phyloP scores from a whole-genome alignment of 2,113 vertebrate species.

The Hyperopisus bebe region DNA sequence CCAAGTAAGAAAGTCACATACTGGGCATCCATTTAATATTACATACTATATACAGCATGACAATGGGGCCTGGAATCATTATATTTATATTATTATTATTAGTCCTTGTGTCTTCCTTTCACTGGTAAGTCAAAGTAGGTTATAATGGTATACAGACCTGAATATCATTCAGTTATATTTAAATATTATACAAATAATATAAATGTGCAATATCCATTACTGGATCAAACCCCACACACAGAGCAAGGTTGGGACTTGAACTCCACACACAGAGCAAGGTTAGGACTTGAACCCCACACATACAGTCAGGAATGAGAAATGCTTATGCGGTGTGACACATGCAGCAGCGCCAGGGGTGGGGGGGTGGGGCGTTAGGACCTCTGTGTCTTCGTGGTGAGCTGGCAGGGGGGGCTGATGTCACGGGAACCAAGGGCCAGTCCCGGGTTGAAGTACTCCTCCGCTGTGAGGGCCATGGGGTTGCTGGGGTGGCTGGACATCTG shows the following conservation, averaged over 20 bases:
- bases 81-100: not conserved
- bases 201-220: not conserved
- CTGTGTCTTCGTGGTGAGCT: conserved; percentile 97
- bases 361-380: conserved; percentile 57
- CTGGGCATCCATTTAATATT: not conserved
- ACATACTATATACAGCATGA: not conserved
- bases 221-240: not conserved
- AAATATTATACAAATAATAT: not conserved
- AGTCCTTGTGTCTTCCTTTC: not conserved
- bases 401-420: conserved; percentile 89
- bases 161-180: not conserved
- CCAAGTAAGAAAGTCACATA: conserved; percentile 27
- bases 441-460: conserved; percentile 95
- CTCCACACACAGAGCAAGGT: not conserved
- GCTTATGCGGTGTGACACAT: not conserved
- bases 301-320: not conserved
- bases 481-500: conserved; percentile 79
- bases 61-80: not conserved
- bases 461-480: conserved; percentile 85
- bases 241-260: not conserved
- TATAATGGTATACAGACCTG: not conserved
- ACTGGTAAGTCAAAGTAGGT: not conserved
- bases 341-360: not conserved
- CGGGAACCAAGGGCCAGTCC: conserved; percentile 68
- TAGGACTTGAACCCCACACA: not conserved